Base-by-base conservation (phyloP, 2,888 invertebrate genomes). In the Hydriomena furcata region DNA sequence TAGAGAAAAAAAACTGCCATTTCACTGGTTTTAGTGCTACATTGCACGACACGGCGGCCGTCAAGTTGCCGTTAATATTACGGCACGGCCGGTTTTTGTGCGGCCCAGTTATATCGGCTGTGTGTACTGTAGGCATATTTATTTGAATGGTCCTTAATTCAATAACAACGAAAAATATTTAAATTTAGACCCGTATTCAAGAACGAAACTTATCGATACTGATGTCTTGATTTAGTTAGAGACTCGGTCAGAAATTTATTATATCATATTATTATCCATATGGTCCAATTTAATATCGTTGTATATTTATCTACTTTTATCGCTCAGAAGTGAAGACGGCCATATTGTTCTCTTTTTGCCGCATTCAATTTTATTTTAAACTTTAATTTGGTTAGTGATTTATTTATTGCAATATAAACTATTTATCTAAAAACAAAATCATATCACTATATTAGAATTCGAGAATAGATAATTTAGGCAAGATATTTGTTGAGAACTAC, bases 291-390 rank as follows among this genome's bases (percentile, higher is more conserved):
- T 50, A n/a, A 11, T 36, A 12, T 12, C 53, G 32, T 43, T 57
- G 55, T 37, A 11, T 53, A 37, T 8, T 59, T 36, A 52, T n/a
- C 11, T 17, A 17, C 17, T 17, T 3, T 17, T 17, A 31, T 50
- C 32, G 32, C 8, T 44, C 48, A 21, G 30, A 27, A 44, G 43
- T 43, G 21, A 51, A 40, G 37, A 70, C 63, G 66, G 65, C 63
- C 58, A 59, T 2, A n/a, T 61, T 60, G 55, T 70, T 73, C 77
- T 78, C 77, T 79, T 72, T 68, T 71, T 69, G 61, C 73, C 75
- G 79, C 82, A 82, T 84, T 81, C 76, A 76, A 44, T 55, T 47
- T 51, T 65, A 40, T 52, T 64, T 43, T 51, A 53, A 52, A 49
- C 50, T 45, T 49, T 8, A 10, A 58, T 55, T 73, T 63, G 68